A percentile compares a stretch with the other conserved stretches of the same genome.
Conservation (phyloP, 2,888 invertebrate species). For the Pherbina coryleti region DNA sequence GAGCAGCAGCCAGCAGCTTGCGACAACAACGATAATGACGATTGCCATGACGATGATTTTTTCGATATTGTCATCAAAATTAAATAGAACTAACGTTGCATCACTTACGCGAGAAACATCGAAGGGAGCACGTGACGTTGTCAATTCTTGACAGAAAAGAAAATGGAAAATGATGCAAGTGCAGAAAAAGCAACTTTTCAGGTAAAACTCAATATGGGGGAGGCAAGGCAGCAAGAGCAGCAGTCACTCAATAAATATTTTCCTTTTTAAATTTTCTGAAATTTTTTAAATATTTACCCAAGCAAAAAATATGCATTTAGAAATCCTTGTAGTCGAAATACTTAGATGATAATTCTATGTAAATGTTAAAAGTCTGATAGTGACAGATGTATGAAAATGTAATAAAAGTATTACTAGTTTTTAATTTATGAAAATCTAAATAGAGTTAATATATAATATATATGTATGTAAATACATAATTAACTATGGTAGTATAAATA, state of each 20-base stretch:
- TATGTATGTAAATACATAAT: too few relatives aligned
- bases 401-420: too few relatives aligned
- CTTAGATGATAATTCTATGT: too few relatives aligned
- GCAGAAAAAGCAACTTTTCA: neutral
- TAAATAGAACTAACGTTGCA: conserved; percentile 49
- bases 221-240: neutral
- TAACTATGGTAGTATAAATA: too few relatives aligned
- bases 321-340: too few relatives aligned
- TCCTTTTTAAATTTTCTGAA: neutral
- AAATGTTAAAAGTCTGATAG: too few relatives aligned
- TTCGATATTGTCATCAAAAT: conserved; percentile 61
- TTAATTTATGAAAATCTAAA: too few relatives aligned
- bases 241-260: neutral
- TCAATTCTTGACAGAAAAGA: neutral
- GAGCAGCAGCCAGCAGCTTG: neutral
- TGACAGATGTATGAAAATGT: too few relatives aligned
- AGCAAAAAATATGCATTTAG: too few relatives aligned
- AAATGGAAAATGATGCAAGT: neutral
- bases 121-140: neutral
- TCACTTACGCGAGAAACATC: too few relatives aligned
- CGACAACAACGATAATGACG: conserved; percentile 45
- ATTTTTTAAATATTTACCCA: too few relatives aligned
- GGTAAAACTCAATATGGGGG: neutral
- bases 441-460: too few relatives aligned
- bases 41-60: conserved; percentile 43